A percentile compares a stretch with the other conserved stretches of the same genome.
These are phyloP conservation scores for Nothobranchius furzeri DNA, from an alignment of 2,113 vertebrate genomes.

Conservation along the genomic window DNA sequence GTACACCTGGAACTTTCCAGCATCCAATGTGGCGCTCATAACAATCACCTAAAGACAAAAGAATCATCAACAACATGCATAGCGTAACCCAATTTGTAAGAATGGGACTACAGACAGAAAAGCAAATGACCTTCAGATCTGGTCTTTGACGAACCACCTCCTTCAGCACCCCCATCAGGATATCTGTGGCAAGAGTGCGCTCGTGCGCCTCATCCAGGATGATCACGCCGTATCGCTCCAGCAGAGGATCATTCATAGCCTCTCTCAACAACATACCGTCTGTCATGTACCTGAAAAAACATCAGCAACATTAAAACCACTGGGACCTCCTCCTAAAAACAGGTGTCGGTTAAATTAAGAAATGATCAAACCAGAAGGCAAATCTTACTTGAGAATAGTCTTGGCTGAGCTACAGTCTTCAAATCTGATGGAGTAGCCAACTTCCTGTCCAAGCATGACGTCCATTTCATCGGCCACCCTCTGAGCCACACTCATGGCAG, in stretches of 20 bases:
- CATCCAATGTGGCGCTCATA: conserved; percentile 98
- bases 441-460: conserved; percentile 95
- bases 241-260: conserved; percentile 98
- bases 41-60: conserved; percentile 80
- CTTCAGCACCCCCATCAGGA: conserved; percentile 98
- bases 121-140: conserved; percentile 89
- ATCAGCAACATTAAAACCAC: neutral
- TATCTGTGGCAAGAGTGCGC: conserved; percentile 96
- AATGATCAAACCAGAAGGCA: neutral
- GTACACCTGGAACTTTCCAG: conserved; percentile 98
- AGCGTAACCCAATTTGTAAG: neutral
- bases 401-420: conserved; percentile 98
- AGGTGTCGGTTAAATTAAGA: neutral
- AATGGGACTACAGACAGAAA: neutral
- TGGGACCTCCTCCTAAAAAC: neutral
- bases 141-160: conserved; percentile 95
- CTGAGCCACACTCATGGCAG: conserved; percentile 97
- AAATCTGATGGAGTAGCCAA: conserved; percentile 96
- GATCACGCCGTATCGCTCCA: conserved; percentile 97
- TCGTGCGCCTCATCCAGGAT: conserved; percentile 99
- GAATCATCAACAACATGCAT: neutral
- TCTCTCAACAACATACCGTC: conserved; percentile 98
- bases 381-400: conserved; percentile 92
- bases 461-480: conserved; percentile 98
- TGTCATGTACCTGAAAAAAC: conserved; percentile 91